Base-by-base conservation (phyloP, 2,113 vertebrate genomes). In the Prionailurus bengalensis region DNA sequence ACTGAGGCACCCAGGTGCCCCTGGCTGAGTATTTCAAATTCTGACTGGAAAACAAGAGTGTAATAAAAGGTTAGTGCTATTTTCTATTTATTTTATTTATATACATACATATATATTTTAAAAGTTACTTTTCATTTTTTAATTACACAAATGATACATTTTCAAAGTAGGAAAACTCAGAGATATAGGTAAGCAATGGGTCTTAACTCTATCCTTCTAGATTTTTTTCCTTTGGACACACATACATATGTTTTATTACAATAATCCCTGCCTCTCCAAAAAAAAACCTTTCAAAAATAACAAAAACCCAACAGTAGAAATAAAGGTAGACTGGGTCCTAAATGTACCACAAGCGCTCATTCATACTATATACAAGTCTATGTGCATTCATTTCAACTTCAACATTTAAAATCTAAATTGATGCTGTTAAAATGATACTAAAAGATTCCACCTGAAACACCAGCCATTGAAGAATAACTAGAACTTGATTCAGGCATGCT, bases 121-220 rank as follows among this genome's bases (percentile, higher is more conserved):
- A 86, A 68, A 93, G 89, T 73, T 85, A 94, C 21, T 94, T 87
- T 93, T 84, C 76, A 87, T 45, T 90, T 92, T 97, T 85, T 90
- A 96, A 92, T 94, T 97, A 91, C 58, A 95, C 31, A 97, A 91
- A 68, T 78, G 86, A 92, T 36, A 91, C 17, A 89, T 91, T 78
- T 91, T 96, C 80, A 93, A 33, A 55, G 14, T 89, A 83, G 70
- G 74, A 96, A 97, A 97, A 92, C 27, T 93, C 42, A 23, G 93
- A 91, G 79, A 86, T 92, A 65, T 39, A 85, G n/a, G 63, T 80
- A 55, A 89, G 39, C 51, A 96, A 74, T 29, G 19, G 19, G 14
- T 94, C 36, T 79, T 96, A 96, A 16, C 39, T 83, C 61, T 55
- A 93, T 25, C 13, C 76, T 95, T 85, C n/a, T 42, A 48, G 19